A percentile compares a stretch with the other conserved stretches of the same genome.
These are phyloP conservation scores for Sarcophaga peregrina DNA, from an alignment of 1,140 invertebrate genomes.

Conservation along the genomic window DNA sequence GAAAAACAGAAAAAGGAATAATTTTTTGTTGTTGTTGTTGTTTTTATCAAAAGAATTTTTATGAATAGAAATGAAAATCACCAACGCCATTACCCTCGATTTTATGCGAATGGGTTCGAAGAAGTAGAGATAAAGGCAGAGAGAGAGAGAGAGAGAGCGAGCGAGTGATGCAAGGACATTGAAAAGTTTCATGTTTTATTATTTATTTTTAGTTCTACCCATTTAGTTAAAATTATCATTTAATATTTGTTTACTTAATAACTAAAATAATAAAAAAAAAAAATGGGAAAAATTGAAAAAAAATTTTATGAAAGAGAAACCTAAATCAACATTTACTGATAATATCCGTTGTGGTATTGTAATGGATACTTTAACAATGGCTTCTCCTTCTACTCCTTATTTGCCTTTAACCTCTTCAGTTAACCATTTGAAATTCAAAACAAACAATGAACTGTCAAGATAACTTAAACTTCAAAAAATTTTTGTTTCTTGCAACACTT, in stretches of 20 bases:
- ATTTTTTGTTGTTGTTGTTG: background rate
- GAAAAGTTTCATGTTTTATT: background rate
- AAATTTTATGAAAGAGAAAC: background rate
- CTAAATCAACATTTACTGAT: slow-evolving; percentile 14
- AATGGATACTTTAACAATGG: slow-evolving; percentile 15
- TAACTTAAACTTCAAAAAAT: background rate
- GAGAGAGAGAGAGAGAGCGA: background rate
- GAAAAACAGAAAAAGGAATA: too few relatives aligned
- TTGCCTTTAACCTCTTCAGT: background rate
- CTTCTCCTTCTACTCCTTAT: background rate
- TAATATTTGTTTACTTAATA: background rate
- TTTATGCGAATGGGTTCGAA: too few relatives aligned
- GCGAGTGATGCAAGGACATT: background rate
- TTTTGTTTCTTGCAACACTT: background rate
- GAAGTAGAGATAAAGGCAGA: too few relatives aligned
- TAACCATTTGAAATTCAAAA: background rate
- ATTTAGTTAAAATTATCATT: slow-evolving; percentile 7
- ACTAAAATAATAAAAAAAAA: background rate
- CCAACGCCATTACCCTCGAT: background rate
- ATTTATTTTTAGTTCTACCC: too few relatives aligned
- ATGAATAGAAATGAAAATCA: slow-evolving; percentile 3
- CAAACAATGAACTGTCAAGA: slow-evolving; percentile 17
- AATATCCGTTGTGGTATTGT: background rate
- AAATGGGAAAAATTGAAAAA: background rate
- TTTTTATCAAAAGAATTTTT: background rate